Base-by-base conservation (phyloP, 92 coral and sea anemone genomes). In the Meandrina meandrites region DNA sequence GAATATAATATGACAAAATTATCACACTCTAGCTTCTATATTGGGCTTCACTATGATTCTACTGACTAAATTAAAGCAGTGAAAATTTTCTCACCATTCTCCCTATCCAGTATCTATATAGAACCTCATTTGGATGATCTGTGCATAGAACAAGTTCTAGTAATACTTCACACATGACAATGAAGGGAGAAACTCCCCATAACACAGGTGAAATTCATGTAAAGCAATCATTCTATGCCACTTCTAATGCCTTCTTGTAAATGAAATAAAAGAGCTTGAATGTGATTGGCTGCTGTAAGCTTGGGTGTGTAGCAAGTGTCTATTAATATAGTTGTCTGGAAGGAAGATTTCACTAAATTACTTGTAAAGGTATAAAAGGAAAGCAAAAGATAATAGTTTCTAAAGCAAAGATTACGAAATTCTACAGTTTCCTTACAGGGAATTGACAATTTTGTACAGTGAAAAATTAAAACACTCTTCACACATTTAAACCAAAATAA, bases 101-200 rank as follows among this genome's bases (percentile, higher is more conserved):
- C 3, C 93, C 92, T 73, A 90, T 92, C 95, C 95, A 92, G 93
- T 92, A 92, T 84, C 91, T 89, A 88, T 87, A 92, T 21, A 90
- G 87, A 28, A 90, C 71, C 32, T 91, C 91, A 92, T 91, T 89
- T 57, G 82, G 89, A 10, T 84, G 92, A 48, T 92, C 94, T 42
- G 82, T 86, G 18, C 88, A 88, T 45, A 72, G 78, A 36, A 92
- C 92, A 84, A 92, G 89, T 0, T 91, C 88, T 71, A 92, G 80
- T 8, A 92, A 89, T 10, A 89, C 94, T 64, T 92, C 94, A 82
- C 94, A 92, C 94, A 92, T 31, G 35, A 17, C 71, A 67, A 21
- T 17, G 73, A 75, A 42, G 45, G 80, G 87, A 74, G 80, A 84
- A 24, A 36, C 50, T 84, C 87, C 87, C 68, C 8, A 24, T 22